Base-by-base conservation (phyloP, 2,113 vertebrate genomes). In the Lethenteron reissneri region DNA sequence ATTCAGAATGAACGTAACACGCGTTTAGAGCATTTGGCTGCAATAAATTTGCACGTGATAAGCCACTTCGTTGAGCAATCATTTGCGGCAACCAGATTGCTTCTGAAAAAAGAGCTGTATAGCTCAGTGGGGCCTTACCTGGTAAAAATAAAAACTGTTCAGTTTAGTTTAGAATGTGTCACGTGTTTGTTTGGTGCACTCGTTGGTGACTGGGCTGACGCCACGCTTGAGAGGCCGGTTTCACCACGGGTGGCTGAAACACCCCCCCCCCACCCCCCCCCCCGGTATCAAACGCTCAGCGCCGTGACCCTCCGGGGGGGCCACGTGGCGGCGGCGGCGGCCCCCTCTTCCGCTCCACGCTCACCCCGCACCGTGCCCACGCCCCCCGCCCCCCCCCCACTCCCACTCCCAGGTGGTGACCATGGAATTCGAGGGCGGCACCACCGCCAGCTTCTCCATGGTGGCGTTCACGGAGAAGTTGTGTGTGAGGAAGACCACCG, bases 361-460 rank as follows among this genome's bases (percentile, higher is more conserved):
- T 11, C 56, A 57, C 69, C 13, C 15, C 19, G 58, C 56, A 57
- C 13, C 14, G 14, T 10, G 19, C 71, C 6, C n/a, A 73, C 9
- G 21, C 17, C 12, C 71, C 17, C 57, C 21, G 15, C 11, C 56
- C 59, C 58, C 17, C 12, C 71, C 17, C 57, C 21, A 15, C 11
- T 15, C 59, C 58, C 58, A 11, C 58, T 62, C 9, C n/a, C 74
- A 87, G 86, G 82, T 87, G 73, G 86, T 88, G 15, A 87, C 85
- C 73, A 84, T 88, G 83, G 84, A 88, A 77, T 88, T 86, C 80
- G 84, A 85, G 79, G 85, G 82, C 2, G 86, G 86, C 8, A 19
- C 83, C 62, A 88, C 85, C 0, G 85, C 82, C 70, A 81, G 81
- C 1, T 87, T 88, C 73, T 80, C 82, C 9, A 88, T 88, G 86